phyloP scores from a whole-genome alignment of 2,888 invertebrate species.

The Mimas tiliae region DNA sequence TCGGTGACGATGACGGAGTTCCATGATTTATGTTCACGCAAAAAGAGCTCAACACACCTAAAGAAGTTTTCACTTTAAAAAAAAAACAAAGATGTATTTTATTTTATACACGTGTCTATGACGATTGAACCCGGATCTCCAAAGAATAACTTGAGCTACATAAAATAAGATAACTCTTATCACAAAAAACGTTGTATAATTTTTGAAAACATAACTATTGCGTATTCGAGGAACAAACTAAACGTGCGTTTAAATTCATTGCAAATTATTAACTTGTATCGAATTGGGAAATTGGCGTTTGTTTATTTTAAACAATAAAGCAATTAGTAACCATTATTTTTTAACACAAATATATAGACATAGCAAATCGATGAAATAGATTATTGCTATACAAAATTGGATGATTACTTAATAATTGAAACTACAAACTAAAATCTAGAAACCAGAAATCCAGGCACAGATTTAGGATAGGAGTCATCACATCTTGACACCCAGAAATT shows the following conservation, averaged over 20 bases:
- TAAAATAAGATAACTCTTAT: no score
- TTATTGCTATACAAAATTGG: background rate
- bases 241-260: constrained; percentile 41
- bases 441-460: background rate
- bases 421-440: no score
- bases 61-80: no score
- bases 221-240: constrained; percentile 4
- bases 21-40: no score
- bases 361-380: background rate
- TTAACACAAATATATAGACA: constrained; percentile 32
- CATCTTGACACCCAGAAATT: no score
- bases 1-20: no score
- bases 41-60: no score
- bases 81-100: no score
- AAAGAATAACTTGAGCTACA: background rate
- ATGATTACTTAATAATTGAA: background rate
- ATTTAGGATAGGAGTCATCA: background rate
- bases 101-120: no score
- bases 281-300: constrained; percentile 58
- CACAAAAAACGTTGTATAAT: background rate
- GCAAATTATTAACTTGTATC: constrained; percentile 51
- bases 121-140: background rate
- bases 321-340: constrained; percentile 50
- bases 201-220: background rate
- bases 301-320: constrained; percentile 47